Percentiles rank a stretch among this genome's conserved stretches.
Conservation (phyloP, 2,113 vertebrate genomes). For the Charina bottae region DNA sequence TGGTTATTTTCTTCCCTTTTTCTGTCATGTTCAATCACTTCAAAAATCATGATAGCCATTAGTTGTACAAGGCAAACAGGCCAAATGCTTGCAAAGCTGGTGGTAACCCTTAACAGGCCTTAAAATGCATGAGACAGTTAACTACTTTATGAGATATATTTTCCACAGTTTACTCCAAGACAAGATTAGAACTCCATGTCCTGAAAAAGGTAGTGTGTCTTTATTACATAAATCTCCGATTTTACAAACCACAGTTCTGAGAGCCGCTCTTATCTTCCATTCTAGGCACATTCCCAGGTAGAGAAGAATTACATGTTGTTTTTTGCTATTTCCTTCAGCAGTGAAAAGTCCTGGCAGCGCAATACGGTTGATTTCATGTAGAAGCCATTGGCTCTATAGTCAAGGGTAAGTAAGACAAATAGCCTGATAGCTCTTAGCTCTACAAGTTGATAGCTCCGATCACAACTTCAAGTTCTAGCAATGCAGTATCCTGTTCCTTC, state of each 20-base stretch:
- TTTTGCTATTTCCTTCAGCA: not conserved
- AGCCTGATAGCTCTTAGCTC: not conserved
- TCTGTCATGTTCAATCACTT: not conserved
- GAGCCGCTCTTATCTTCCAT: not conserved
- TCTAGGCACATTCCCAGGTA: not conserved
- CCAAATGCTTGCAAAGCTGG: not conserved
- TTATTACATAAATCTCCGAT: not conserved
- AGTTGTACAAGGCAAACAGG: fast-evolving
- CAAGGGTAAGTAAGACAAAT: not conserved
- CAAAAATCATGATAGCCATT: not conserved
- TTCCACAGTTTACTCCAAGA: not conserved
- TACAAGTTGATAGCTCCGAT: not conserved
- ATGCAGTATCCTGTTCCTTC: not conserved
- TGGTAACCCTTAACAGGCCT: constrained; percentile 1
- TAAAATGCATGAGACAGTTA: not conserved
- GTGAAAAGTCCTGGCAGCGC: not conserved
- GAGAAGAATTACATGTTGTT: no score
- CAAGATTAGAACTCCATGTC: not conserved
- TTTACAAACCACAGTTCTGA: not conserved
- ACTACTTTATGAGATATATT: not conserved
- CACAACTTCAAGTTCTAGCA: not conserved
- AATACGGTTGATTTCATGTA: not conserved
- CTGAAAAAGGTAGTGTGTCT: not conserved
- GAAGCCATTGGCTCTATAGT: not conserved
- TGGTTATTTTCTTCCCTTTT: not conserved